These are phyloP conservation scores for Pongo pygmaeus DNA, from an alignment of 2,113 vertebrate species.

Conservation along the genomic window DNA sequence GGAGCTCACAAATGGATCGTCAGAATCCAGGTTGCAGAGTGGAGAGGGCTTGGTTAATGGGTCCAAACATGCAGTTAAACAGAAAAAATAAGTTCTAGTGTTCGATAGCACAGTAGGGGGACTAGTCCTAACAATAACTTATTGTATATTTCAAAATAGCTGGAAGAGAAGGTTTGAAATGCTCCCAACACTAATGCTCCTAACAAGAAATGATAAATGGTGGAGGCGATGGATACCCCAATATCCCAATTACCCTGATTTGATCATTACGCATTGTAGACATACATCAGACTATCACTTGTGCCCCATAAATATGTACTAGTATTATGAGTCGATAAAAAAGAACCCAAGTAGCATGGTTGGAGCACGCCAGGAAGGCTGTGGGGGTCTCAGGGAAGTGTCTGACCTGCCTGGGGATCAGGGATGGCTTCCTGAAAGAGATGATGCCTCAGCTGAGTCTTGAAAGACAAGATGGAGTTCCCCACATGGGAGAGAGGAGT, in stretches of 20 bases:
- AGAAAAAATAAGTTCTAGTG: background rate
- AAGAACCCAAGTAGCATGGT: background rate
- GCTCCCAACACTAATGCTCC: background rate
- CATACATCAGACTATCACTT: background rate
- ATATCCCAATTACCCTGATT: background rate
- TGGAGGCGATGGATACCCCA: background rate
- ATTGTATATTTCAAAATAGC: background rate
- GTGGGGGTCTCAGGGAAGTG: accelerated
- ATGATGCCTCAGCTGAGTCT: background rate
- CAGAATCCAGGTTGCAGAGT: background rate
- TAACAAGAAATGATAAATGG: background rate
- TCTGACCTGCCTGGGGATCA: background rate
- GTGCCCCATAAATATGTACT: background rate
- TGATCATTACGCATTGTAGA: background rate
- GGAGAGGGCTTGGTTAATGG: background rate
- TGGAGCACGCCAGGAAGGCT: background rate
- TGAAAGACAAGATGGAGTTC: background rate
- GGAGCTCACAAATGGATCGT: background rate
- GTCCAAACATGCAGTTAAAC: background rate
- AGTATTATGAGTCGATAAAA: background rate
- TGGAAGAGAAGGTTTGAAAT: background rate
- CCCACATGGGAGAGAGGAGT: accelerated
- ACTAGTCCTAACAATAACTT: too few relatives aligned
- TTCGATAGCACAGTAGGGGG: background rate
- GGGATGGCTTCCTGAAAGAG: background rate